Evolutionary conservation across 2,888 invertebrate genomes (phyloP).

Genomic region (Cynaeus angustus): DNA sequence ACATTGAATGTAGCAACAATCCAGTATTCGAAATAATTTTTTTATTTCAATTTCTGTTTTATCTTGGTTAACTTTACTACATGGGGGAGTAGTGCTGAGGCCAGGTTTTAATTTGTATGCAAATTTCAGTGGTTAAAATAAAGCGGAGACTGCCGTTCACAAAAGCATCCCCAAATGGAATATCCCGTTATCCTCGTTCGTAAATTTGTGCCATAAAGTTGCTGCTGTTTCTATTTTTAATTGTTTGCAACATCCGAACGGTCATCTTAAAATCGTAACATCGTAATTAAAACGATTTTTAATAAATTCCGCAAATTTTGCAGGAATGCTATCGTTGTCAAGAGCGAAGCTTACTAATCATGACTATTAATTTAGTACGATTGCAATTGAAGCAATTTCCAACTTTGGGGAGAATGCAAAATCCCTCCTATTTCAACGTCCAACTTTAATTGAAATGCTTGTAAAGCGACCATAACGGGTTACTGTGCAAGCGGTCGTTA

Average conservation of each 20-base stretch:
- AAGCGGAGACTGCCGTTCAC: slow-evolving; percentile 45
- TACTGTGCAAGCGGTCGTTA: slow-evolving; percentile 41
- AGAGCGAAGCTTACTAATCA: slow-evolving; percentile 40
- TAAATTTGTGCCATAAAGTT: slow-evolving; percentile 20
- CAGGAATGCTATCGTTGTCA: background rate
- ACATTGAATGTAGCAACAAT: background rate
- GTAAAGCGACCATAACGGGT: slow-evolving; percentile 50
- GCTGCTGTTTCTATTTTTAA: slow-evolving; percentile 17
- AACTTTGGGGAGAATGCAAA: slow-evolving; percentile 54
- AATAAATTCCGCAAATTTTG: background rate
- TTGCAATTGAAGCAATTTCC: slow-evolving; percentile 54
- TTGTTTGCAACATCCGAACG: background rate
- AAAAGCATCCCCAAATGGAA: slow-evolving; percentile 44
- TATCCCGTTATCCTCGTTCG: slow-evolving; percentile 35
- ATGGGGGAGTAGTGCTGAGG: slow-evolving; percentile 44
- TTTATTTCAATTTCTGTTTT: slow-evolving; percentile 39
- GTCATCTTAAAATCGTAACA: background rate
- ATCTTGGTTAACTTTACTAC: slow-evolving; percentile 36
- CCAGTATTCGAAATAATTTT: slow-evolving; percentile 10
- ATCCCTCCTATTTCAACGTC: slow-evolving; percentile 50
- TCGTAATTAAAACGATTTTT: slow-evolving; percentile 3
- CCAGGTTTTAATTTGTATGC: slow-evolving; percentile 53
- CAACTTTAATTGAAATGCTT: slow-evolving; percentile 54
- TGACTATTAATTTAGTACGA: slow-evolving; percentile 47
- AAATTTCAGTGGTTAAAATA: slow-evolving; percentile 52